phyloP scores from a whole-genome alignment of 37 sponge, comb jelly and placozoan species.

The Geodia barretti region DNA sequence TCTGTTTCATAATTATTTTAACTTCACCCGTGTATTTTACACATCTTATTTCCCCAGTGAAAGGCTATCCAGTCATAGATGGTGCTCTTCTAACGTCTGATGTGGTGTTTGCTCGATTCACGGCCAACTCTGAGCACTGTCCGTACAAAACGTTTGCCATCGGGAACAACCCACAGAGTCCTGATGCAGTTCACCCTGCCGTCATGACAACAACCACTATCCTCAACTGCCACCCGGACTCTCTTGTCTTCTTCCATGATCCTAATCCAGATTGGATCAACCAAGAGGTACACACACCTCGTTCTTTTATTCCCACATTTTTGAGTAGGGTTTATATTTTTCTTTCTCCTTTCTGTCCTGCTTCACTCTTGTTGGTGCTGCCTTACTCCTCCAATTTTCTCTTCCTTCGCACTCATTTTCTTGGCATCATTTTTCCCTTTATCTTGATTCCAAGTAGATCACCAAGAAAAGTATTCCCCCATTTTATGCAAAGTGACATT shows the following conservation, averaged over 20 bases:
- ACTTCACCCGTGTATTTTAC: too few relatives aligned
- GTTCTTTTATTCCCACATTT: neutral
- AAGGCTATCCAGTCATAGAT: conserved; percentile 84
- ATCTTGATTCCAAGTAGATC: too few relatives aligned
- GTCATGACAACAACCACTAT: conserved; percentile 47
- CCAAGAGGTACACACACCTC: conserved; percentile 65
- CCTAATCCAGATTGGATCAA: conserved; percentile 83
- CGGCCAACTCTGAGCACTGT: conserved; percentile 20
- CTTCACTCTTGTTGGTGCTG: too few relatives aligned
- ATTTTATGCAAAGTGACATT: too few relatives aligned
- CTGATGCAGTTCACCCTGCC: conserved; percentile 85
- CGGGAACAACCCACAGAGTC: conserved; percentile 77
- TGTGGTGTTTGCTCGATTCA: conserved; percentile 74
- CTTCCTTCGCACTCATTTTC: too few relatives aligned
- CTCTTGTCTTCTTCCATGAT: conserved; percentile 65
- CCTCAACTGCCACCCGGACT: conserved; percentile 29
- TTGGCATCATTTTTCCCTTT: too few relatives aligned
- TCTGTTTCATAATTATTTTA: too few relatives aligned
- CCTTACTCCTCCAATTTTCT: too few relatives aligned
- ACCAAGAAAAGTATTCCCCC: too few relatives aligned
- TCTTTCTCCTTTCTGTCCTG: neutral
- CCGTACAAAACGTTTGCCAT: conserved; percentile 53
- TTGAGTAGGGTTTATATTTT: neutral
- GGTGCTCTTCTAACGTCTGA: conserved; percentile 37
- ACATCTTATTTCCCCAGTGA: conserved; percentile 46